phyloP scores from a whole-genome alignment of 92 coral and sea anemone genomes.

The Paramuricea clavata region DNA sequence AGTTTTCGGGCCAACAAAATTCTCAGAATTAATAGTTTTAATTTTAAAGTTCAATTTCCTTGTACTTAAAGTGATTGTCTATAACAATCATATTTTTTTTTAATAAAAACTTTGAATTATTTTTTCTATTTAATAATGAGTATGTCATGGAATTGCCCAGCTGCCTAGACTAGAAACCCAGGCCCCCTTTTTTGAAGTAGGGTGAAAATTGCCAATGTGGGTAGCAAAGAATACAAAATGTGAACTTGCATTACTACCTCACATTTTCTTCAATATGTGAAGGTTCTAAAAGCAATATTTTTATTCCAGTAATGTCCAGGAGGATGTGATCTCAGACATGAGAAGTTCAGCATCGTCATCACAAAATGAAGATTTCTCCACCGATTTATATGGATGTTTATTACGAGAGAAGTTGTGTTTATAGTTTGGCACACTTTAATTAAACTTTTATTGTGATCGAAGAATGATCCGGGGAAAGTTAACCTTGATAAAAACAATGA shows the following conservation, averaged over 20 bases:
- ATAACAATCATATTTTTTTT: slow-evolving; percentile 40
- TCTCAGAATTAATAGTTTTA: slow-evolving; percentile 51
- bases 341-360: slow-evolving; percentile 60
- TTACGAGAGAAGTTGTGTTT: slow-evolving; percentile 81
- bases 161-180: too few species aligned
- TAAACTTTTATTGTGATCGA: not conserved
- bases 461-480: not conserved
- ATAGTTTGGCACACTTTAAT: not conserved
- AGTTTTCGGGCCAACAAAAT: slow-evolving; percentile 48
- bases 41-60: slow-evolving; percentile 54
- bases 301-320: slow-evolving; percentile 12
- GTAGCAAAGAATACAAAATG: too few species aligned
- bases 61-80: slow-evolving; percentile 59
- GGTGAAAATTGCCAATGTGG: too few species aligned
- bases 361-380: slow-evolving; percentile 80
- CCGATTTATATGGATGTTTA: slow-evolving; percentile 81
- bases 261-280: not conserved
- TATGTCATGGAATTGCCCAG: slow-evolving; percentile 55
- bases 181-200: too few species aligned
- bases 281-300: not conserved
- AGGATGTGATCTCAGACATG: slow-evolving; percentile 59
- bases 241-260: too few species aligned
- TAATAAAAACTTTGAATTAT: slow-evolving; percentile 19
- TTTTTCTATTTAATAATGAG: slow-evolving; percentile 36
- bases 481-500: not conserved